phyloP scores from a whole-genome alignment of 2,888 invertebrate species.

The Hesperia comma region DNA sequence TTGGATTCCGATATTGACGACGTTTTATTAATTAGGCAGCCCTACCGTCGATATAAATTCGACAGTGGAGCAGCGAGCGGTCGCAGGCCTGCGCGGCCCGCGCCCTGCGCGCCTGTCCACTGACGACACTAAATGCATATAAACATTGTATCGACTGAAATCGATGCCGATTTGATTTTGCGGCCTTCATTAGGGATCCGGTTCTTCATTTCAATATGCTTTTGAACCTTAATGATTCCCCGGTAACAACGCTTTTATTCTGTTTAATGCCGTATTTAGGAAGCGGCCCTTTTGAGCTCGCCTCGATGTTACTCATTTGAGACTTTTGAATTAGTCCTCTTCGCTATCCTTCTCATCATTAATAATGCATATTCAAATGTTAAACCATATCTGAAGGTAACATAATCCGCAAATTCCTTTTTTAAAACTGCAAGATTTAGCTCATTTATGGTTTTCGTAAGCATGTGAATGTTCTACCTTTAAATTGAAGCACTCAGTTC shows the following conservation, averaged over 20 bases:
- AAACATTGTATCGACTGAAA: slow-evolving; percentile 73
- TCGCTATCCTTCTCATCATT: slow-evolving; percentile 53
- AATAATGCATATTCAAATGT: slow-evolving; percentile 63
- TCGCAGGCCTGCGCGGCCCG: slow-evolving; percentile 37
- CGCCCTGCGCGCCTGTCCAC: slow-evolving; percentile 53
- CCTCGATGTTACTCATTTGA: slow-evolving; percentile 58
- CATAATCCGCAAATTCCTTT: slow-evolving; percentile 19
- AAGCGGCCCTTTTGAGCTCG: slow-evolving; percentile 75
- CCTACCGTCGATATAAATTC: slow-evolving; percentile 36
- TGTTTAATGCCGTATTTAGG: slow-evolving; percentile 77
- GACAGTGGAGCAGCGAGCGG: slow-evolving; percentile 34
- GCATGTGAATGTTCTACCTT: slow-evolving; percentile 25
- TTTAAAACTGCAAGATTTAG: slow-evolving; percentile 12
- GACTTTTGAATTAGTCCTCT: slow-evolving; percentile 55
- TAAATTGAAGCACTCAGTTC: slow-evolving; percentile 35
- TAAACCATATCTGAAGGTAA: slow-evolving; percentile 55
- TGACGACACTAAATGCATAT: slow-evolving; percentile 69
- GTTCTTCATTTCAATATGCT: slow-evolving; percentile 80
- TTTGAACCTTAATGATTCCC: slow-evolving; percentile 75
- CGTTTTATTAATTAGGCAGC: neutral
- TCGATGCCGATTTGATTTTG: slow-evolving; percentile 80
- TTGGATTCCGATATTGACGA: too few relatives aligned
- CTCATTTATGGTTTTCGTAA: slow-evolving; percentile 12
- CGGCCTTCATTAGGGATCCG: slow-evolving; percentile 81
- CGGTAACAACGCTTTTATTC: slow-evolving; percentile 76